A percentile compares a stretch with the other conserved stretches of the same genome.
phyloP scores from a whole-genome alignment of 92 coral and sea anemone species.

The Micromussa lordhowensis region DNA sequence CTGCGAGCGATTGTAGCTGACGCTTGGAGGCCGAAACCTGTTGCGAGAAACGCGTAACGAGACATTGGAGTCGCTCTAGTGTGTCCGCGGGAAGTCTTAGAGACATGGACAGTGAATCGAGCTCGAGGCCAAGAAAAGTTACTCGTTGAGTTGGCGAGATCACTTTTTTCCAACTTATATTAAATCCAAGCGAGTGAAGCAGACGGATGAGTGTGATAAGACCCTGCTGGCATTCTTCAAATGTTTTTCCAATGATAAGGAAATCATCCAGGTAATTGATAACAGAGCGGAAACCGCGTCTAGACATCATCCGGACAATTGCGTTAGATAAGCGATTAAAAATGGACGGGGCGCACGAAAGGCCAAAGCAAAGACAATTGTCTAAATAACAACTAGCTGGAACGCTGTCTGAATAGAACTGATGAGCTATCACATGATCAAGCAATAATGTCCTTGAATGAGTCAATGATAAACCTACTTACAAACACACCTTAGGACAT shows the following conservation, averaged over 20 bases:
- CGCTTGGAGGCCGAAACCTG: not conserved
- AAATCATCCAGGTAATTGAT: slow-evolving; percentile 10
- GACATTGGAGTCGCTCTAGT: not conserved
- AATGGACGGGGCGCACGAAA: not conserved
- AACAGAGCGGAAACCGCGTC: not conserved
- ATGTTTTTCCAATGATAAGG: slow-evolving; percentile 2
- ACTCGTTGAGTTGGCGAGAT: not conserved
- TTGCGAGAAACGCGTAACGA: not conserved
- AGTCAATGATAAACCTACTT: too few species aligned
- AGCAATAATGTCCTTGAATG: too few species aligned
- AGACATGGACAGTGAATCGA: not conserved
- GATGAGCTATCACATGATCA: too few species aligned
- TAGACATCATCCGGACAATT: slow-evolving; percentile 7
- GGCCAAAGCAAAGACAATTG: not conserved
- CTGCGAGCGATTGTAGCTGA: not conserved
- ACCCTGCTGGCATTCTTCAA: not conserved
- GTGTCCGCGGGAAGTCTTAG: not conserved
- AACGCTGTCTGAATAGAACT: too few species aligned
- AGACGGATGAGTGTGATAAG: too few species aligned
- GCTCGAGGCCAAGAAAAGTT: not conserved
- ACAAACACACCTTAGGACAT: slow-evolving; percentile 62
- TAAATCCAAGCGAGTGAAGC: not conserved
- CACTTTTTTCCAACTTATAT: not conserved
- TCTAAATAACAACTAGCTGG: too few species aligned
- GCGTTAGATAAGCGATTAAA: not conserved